Evolutionary conservation across 2,797 vertebrate genomes (phyloP), one percentile per base, ranked within the genome.

Genomic region (Lycodopsis pacificus): DNA sequence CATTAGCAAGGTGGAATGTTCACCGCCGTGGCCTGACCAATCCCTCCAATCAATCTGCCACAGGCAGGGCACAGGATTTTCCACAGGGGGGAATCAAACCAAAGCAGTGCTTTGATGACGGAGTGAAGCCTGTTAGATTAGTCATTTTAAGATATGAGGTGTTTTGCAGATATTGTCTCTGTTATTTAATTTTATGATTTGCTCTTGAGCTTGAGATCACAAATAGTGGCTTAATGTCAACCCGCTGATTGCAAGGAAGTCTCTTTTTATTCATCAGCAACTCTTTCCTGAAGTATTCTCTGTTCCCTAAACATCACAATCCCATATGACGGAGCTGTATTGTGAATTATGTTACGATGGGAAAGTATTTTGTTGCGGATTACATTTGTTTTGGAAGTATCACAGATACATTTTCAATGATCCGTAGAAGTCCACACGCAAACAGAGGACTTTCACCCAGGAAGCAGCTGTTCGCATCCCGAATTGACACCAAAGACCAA

Each of bases 11-110:
- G 72, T 86, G 81, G 80, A 78, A 75, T 72, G 69, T 81, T 81
- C 79, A 27, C 42, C 27, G 19, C 73, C 59, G 40, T 71, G 57
- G 76, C 62, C 73, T 25, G 19, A 63, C 63, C 70, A 71, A 77
- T 81, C 75, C 85, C 36, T 69, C 32, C 62, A 86, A 88, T 90
- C 86, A 85, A 81, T 89, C 76, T 57, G 81, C 71, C 62, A 85
- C 76, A 67, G 80, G 62, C 69, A 30, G 82, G 69, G 75, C 27
- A 53, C 56, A 54, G 48, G 32, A 80, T 82, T 72, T 70, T 84
- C 46, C 70, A 81, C 72, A 38, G 19, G 51, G 19, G 15, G 44
- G 44, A 7, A 62, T 71, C 38, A 44, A 46, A 59, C 64, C 57
- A 58, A 81, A 71, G 66, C 70, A 34, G 10, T 36, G 32, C 62